Base-by-base conservation (phyloP, 2,888 invertebrate genomes). In the Lepidonotus clava region DNA sequence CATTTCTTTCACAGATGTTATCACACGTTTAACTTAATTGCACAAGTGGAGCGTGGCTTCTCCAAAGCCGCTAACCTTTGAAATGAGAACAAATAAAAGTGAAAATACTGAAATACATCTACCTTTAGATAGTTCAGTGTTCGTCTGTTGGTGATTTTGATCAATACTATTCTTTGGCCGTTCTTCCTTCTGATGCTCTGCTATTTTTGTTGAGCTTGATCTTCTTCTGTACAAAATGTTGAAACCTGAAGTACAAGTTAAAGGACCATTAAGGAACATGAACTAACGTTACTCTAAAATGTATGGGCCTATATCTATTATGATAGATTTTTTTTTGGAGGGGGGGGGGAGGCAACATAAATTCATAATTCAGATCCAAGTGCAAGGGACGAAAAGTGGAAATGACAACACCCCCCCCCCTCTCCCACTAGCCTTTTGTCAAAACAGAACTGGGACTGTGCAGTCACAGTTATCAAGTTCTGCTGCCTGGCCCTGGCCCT, bases 121-220 rank as follows among this genome's bases (percentile, higher is more conserved):
- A 80, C 80, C 41, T 80, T 41, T 51, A 4, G 18, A n/a, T 6
- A 80, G 51, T 28, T 80, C 80, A 5, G 80, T 46, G 14, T 34
- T 41, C 4, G 80, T 41, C n/a, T 46, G 5, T 24, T 0, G 1
- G 11, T 21, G 0, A 2, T n/a, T 8, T 0, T 24, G 0, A 11
- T 32, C 46, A 18, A 21, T 32, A n/a, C 1, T n/a, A n/a, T n/a
- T 8, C 24, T 46, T 24, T 24, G 4, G 6, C 32, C 24, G 46
- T 0, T 24, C 14, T 2, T 32, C 80, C 28, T 24, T 21, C 21
- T 36, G 5, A 0, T 41, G 41, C 32, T 80, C 46, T 1, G 21
- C 41, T 1, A 46, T 34, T 41, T 80, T 80, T 1, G 46, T 6
- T 11, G 80, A 80, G 46, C 80, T 80, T n/a, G 80, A 46, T 41